Conservation (phyloP, 2,797 vertebrate species). For the Myiotriccus ornatus region DNA sequence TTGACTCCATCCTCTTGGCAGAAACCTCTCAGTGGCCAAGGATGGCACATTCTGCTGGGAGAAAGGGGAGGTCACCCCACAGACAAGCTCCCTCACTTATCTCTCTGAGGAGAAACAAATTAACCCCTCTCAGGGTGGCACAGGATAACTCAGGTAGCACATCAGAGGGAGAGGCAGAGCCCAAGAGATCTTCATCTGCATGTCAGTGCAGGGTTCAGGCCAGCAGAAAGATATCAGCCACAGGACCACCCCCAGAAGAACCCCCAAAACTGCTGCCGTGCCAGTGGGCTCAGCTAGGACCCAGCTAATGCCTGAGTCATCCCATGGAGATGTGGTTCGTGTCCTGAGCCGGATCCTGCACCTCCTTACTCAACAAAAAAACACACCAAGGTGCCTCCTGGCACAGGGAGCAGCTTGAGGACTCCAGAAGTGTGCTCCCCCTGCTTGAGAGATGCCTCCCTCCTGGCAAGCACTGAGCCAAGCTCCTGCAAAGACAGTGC, state of each 20-base stretch:
- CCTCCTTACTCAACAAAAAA: neutral
- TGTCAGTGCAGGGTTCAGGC: neutral
- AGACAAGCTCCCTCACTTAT: neutral
- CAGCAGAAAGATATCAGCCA: neutral
- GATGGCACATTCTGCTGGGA: neutral
- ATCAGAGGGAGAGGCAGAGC: neutral
- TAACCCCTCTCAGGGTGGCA: neutral
- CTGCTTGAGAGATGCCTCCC: neutral
- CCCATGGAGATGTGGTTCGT: neutral
- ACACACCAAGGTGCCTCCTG: neutral
- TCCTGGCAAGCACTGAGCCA: neutral
- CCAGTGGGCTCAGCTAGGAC: neutral
- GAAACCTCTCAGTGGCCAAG: neutral
- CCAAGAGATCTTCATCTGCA: fast-evolving
- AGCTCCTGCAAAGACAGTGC: neutral
- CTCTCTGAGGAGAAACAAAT: neutral
- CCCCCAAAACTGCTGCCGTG: neutral
- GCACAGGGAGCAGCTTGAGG: neutral
- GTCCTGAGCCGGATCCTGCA: neutral
- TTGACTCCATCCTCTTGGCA: neutral
- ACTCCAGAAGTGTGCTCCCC: neutral
- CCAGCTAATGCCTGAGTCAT: neutral
- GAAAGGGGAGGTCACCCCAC: neutral
- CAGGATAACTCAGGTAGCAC: neutral
- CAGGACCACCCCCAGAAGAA: neutral